These are phyloP conservation scores for Chrysogorgia sp. DNA, from an alignment of 92 coral and sea anemone species.

Conservation along the genomic window DNA sequence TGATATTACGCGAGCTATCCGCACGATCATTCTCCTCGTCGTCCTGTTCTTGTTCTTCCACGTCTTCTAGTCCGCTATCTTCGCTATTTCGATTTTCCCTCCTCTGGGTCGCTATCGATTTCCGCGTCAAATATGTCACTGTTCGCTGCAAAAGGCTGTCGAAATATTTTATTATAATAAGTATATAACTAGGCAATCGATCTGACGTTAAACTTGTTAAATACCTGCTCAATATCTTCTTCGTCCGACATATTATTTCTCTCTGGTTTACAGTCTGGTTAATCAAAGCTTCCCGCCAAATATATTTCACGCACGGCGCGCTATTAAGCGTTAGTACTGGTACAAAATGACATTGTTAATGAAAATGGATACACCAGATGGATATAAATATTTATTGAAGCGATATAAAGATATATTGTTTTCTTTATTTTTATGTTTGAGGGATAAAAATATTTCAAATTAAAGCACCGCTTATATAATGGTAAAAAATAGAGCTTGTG, in stretches of 20 bases:
- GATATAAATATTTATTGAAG: no score
- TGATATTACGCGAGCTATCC: constrained; percentile 13
- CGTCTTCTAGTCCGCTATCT: constrained; percentile 12
- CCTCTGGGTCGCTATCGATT: constrained; percentile 43
- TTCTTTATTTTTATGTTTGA: no score
- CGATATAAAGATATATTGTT: no score
- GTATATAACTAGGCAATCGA: not conserved
- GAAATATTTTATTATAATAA: not conserved
- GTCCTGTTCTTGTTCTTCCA: constrained; percentile 10
- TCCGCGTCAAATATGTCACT: constrained; percentile 65
- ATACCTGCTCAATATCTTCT: not conserved
- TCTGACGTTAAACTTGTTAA: not conserved
- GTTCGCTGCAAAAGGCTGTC: constrained; percentile 42
- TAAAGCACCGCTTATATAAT: no score
- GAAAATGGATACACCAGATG: not conserved
- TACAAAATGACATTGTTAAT: no score
- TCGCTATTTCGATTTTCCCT: not conserved
- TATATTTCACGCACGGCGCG: not conserved
- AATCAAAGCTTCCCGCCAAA: constrained; percentile 14
- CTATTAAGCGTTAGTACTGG: no score
- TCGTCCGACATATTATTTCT: constrained; percentile 11
- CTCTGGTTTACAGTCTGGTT: not conserved
- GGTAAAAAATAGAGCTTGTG: no score
- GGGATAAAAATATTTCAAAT: no score
- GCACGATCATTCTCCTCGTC: constrained; percentile 18